phyloP scores from a whole-genome alignment of 2,797 vertebrate species.

The Lates japonicus region DNA sequence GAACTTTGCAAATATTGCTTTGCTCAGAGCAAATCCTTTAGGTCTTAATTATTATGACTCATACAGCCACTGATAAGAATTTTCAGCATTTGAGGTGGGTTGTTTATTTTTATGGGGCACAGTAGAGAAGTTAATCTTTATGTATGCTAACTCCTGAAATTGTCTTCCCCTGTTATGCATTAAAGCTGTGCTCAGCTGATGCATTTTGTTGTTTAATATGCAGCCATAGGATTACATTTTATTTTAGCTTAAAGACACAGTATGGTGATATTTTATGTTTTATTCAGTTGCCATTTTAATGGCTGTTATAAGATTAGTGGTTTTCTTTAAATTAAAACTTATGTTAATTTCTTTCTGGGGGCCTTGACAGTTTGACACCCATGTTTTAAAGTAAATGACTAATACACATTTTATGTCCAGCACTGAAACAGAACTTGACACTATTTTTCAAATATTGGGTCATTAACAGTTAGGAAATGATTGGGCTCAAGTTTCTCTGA shows the following conservation, averaged over 20 bases:
- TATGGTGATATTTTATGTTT: background rate
- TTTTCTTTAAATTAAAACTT: background rate
- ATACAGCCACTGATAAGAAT: background rate
- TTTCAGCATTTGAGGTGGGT: background rate
- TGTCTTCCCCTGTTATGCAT: background rate
- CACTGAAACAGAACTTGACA: background rate
- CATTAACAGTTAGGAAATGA: background rate
- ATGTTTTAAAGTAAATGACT: background rate
- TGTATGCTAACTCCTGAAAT: background rate
- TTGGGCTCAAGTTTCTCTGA: background rate
- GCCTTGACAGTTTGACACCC: background rate
- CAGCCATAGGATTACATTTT: background rate
- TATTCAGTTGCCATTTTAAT: background rate
- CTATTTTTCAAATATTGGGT: background rate
- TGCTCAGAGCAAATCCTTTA: constrained; percentile 17
- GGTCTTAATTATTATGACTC: constrained; percentile 20
- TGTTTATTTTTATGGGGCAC: constrained; percentile 26
- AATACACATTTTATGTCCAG: background rate
- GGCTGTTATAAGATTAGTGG: background rate
- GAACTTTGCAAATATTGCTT: constrained; percentile 33
- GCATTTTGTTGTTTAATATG: background rate
- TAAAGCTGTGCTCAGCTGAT: constrained; percentile 1
- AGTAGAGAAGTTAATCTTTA: background rate
- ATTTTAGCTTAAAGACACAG: background rate
- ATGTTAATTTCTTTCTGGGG: background rate